Evolutionary conservation across 2,888 invertebrate genomes (phyloP).

Genomic region (Synergus umbraculus): DNA sequence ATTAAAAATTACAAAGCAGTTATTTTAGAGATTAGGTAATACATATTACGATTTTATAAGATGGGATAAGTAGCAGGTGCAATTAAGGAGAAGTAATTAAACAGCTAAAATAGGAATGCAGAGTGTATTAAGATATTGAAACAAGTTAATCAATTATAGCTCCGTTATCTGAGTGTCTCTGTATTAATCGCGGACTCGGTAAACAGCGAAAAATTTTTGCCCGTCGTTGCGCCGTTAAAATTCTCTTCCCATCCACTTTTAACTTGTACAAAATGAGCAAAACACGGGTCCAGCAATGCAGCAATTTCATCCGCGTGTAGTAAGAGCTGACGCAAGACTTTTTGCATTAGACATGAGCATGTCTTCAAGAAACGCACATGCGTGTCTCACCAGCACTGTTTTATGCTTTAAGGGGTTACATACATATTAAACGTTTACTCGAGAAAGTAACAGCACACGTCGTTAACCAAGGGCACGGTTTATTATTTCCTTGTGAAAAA

Average conservation of each 20-base stretch:
- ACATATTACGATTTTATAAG: not conserved
- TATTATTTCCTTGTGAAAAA: constrained; percentile 35
- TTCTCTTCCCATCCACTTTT: constrained; percentile 29
- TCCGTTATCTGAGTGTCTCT: constrained; percentile 21
- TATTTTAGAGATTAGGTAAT: not conserved
- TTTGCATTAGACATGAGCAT: constrained; percentile 35
- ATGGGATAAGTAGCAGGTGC: not conserved
- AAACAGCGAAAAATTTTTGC: constrained; percentile 20
- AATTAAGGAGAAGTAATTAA: constrained; percentile 12
- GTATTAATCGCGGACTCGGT: not conserved
- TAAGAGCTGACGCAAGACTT: constrained; percentile 40
- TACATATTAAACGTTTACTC: constrained; percentile 31
- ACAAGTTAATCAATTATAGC: constrained; percentile 12
- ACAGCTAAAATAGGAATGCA: not conserved
- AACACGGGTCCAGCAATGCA: constrained; percentile 1
- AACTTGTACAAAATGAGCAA: constrained; percentile 27
- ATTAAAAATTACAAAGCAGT: not conserved
- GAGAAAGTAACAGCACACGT: constrained; percentile 25
- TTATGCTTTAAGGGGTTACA: constrained; percentile 30
- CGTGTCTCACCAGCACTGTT: constrained; percentile 14
- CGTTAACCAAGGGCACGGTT: constrained; percentile 23
- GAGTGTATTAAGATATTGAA: constrained; percentile 11
- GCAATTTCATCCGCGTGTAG: constrained; percentile 35
- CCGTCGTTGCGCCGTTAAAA: constrained; percentile 27
- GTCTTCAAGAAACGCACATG: constrained; percentile 35